Evolutionary conservation across 1,140 invertebrate genomes (phyloP).

Genomic region (Ceratosolen fusciceps): DNA sequence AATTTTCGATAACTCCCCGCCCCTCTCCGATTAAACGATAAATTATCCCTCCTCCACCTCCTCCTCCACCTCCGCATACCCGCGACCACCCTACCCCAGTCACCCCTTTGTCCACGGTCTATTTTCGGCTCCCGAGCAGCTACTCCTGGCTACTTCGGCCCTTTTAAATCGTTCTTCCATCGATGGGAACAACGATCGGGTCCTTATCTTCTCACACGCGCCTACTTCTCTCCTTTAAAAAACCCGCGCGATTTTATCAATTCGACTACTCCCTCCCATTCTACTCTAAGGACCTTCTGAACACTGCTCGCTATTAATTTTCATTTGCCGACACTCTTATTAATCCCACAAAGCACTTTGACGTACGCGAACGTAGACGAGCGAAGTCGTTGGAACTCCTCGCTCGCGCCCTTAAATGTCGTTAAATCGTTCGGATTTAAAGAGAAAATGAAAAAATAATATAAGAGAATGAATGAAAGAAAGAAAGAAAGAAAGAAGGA

Average conservation of each 20-base stretch:
- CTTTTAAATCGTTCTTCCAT: neutral
- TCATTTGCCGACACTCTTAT: too few relatives aligned
- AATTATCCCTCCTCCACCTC: conserved; percentile 25
- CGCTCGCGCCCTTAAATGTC: neutral
- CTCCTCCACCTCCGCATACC: neutral
- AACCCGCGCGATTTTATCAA: too few relatives aligned
- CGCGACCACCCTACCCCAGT: too few relatives aligned
- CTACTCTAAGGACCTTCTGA: too few relatives aligned
- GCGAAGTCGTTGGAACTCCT: too few relatives aligned
- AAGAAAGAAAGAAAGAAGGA: neutral
- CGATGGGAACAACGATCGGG: conserved; percentile 3
- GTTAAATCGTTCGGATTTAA: neutral
- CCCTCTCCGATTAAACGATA: conserved; percentile 40
- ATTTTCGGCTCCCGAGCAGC: neutral
- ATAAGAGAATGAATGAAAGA: too few relatives aligned
- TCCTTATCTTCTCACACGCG: too few relatives aligned
- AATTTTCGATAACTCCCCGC: conserved; percentile 43
- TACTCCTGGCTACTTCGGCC: neutral
- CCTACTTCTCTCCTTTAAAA: too few relatives aligned
- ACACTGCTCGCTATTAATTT: too few relatives aligned
- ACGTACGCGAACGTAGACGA: neutral
- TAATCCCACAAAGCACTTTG: neutral
- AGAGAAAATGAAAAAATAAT: too few relatives aligned
- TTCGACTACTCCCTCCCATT: too few relatives aligned
- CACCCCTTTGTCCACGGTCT: neutral